phyloP scores from a whole-genome alignment of 1,140 invertebrate species.

The Daktulosphaira vitifoliae region DNA sequence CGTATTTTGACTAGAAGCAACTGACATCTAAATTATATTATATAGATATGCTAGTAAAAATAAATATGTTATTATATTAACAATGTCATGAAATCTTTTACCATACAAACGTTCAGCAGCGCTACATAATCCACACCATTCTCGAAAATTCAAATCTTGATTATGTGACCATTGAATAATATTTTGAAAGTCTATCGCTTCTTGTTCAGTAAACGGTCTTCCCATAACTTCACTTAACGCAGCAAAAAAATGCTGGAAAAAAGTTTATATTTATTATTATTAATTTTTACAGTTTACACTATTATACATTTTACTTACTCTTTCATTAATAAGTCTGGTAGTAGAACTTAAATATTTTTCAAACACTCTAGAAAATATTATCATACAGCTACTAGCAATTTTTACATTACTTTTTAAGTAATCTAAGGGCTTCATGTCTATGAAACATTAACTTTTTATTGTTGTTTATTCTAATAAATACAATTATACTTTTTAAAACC shows the following conservation, averaged over 20 bases:
- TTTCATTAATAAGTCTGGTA: slow-evolving; percentile 41
- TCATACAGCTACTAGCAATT: slow-evolving; percentile 52
- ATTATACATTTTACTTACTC: slow-evolving; percentile 37
- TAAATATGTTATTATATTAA: no score
- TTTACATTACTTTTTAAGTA: slow-evolving; percentile 54
- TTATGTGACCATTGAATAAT: slow-evolving; percentile 48
- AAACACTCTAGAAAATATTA: slow-evolving; percentile 52
- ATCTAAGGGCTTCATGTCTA: slow-evolving; percentile 52
- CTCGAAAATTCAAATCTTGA: slow-evolving; percentile 52
- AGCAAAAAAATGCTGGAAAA: slow-evolving; percentile 45
- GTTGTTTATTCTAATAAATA: neutral
- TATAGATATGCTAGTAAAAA: no score
- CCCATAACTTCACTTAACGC: slow-evolving; percentile 56
- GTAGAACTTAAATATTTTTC: slow-evolving; percentile 43
- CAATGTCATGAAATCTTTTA: no score
- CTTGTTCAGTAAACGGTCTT: slow-evolving; percentile 46
- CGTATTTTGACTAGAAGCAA: no score
- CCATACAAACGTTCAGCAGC: slow-evolving; percentile 54
- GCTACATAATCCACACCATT: slow-evolving; percentile 60
- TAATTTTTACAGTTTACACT: neutral
- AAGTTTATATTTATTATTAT: neutral
- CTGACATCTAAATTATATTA: no score
- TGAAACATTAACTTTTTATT: slow-evolving; percentile 34
- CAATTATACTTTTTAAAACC: slow-evolving; percentile 42
- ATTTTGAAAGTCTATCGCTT: slow-evolving; percentile 44